Conservation (phyloP, 2,888 invertebrate genomes). For the Asteroscopus sphinx region DNA sequence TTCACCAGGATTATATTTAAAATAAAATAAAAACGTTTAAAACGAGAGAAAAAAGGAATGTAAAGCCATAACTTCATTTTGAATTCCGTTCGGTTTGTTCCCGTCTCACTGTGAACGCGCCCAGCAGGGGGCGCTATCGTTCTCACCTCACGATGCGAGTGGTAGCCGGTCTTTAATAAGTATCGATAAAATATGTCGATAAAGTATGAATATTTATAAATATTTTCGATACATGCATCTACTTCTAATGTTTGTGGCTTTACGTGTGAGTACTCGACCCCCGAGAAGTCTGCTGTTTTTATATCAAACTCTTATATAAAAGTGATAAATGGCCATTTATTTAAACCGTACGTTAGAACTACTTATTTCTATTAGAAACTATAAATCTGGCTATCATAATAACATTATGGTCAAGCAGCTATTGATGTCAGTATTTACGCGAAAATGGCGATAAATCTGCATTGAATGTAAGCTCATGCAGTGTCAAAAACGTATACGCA, state of each 20-base stretch:
- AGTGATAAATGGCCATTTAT: constrained; percentile 51
- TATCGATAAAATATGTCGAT: constrained; percentile 89
- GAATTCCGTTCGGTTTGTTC: constrained; percentile 87
- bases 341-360: constrained; percentile 35
- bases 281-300: constrained; percentile 37
- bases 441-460: constrained; percentile 75
- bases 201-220: constrained; percentile 89
- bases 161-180: constrained; percentile 89
- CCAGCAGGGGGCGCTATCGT: constrained; percentile 88
- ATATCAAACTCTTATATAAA: constrained; percentile 49
- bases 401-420: constrained; percentile 66
- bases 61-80: constrained; percentile 88
- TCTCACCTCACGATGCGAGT: constrained; percentile 89
- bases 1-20: constrained; percentile 75
- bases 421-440: constrained; percentile 71
- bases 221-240: constrained; percentile 82
- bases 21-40: constrained; percentile 81
- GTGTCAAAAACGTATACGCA: constrained; percentile 70
- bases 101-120: constrained; percentile 84
- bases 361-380: constrained; percentile 61
- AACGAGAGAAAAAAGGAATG: constrained; percentile 79
- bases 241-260: constrained; percentile 52
- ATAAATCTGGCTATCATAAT: constrained; percentile 69
- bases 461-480: constrained; percentile 70
- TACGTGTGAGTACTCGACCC: constrained; percentile 35